Conservation (phyloP, 2,888 invertebrate genomes). For the Liopterus haemorrhoidalis region DNA sequence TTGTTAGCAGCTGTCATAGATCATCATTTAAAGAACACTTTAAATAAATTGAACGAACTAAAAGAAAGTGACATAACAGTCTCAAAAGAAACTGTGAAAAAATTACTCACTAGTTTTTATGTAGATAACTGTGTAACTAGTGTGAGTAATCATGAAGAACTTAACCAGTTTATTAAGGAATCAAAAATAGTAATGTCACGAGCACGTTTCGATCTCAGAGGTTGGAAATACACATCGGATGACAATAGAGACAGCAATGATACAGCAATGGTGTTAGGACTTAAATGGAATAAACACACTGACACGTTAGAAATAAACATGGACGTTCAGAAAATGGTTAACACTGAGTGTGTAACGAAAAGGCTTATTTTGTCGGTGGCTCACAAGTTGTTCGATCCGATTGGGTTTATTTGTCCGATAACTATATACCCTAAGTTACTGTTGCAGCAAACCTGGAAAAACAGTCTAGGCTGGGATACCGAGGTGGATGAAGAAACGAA, state of each 20-base stretch:
- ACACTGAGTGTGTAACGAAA: background rate
- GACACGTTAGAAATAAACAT: background rate
- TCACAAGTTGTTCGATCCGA: conserved; percentile 30
- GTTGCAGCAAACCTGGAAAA: conserved; percentile 28
- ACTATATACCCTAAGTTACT: conserved; percentile 28
- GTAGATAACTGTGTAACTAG: too few species aligned
- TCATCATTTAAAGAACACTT: conserved; percentile 2
- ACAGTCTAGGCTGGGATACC: conserved; percentile 19
- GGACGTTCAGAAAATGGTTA: background rate
- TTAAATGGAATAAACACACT: conserved; percentile 1
- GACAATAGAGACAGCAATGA: background rate
- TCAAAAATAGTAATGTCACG: too few species aligned
- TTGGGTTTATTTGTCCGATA: conserved; percentile 29
- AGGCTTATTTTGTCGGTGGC: conserved; percentile 14
- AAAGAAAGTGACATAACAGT: background rate
- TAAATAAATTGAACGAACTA: background rate
- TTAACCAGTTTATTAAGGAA: too few species aligned
- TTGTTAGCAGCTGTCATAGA: conserved; percentile 7
- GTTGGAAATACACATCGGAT: background rate
- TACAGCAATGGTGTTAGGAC: background rate
- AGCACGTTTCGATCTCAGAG: background rate
- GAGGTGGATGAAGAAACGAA: conserved; percentile 18
- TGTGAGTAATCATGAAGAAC: too few species aligned
- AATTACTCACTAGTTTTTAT: too few species aligned
- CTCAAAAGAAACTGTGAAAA: too few species aligned